Base-by-base conservation (phyloP, 2,797 vertebrate genomes). In the Paratrypauchen microcephalus region DNA sequence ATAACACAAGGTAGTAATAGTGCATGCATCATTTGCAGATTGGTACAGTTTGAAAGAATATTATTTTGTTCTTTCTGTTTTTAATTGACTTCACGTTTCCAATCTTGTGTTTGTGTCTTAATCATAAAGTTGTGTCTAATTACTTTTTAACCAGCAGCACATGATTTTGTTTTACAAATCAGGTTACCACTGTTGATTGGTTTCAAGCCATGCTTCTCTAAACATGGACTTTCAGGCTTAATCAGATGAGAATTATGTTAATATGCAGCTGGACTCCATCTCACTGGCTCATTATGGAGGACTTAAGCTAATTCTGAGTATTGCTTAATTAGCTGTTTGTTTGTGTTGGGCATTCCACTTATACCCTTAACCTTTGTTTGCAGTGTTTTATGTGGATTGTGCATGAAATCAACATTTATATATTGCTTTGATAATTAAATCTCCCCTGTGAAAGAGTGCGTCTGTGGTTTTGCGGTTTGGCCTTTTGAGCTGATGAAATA, bases 151-250 rank as follows among this genome's bases (percentile, higher is more conserved):
- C 72, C 45, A 66, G 55, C 78, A 80, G 74, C 78, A 87, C 87
- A 80, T 89, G 87, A 78, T 63, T 83, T 41, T 48, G 21, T 61
- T 83, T 78, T 54, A 61, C 74, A 87, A 83, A 88, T 75, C 50
- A 66, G 52, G 69, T 74, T 68, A 69, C 58, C 50, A 66, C 82
- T 48, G 45, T 65, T 77, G 67, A 68, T 77, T 67, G 60, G 2
- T 78, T n/a, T 69, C 41, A 9, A 69, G 62, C 55, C 50, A 54
- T 45, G 64, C 56, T 73, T 77, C 69, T 66, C 3, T 56, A 69
- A 80, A 69, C 59, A 26, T 55, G 57, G 50, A 70, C 19, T 39
- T 71, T 60, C 66, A 50, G 50, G 28, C 66, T 56, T 54, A 65
- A 54, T 65, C 54, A 3, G 13, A 48, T 23, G 21, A 66, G 24